Base-by-base conservation (phyloP, 2,797 vertebrate genomes). In the Typhlichthys subterraneus region DNA sequence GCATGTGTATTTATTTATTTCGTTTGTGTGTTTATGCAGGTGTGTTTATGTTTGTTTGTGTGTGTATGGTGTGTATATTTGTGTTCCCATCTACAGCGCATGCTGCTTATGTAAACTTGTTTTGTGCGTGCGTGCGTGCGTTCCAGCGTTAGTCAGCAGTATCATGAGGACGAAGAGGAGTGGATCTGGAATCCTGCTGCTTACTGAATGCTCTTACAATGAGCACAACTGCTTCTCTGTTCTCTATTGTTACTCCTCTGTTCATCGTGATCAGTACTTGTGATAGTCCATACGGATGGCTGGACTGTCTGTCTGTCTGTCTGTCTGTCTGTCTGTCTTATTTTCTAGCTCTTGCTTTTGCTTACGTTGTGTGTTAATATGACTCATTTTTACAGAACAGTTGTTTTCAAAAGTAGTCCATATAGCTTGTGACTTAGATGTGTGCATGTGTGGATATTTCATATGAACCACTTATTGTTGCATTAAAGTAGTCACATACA, bases 171-270 rank as follows among this genome's bases (percentile, higher is more conserved):
- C 77, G 57, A 72, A 76, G 63, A 61, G 45, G 76, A 73, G 70
- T 57, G 12, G 56, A 9, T 12, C 15, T 70, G 85, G 85, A 87
- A 90, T 87, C 70, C 66, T 2, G 56, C 70, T 2, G 56, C 70
- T 73, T 77, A 78, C 59, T 48, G 57, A 61, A 72, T 75, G 73
- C 63, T 17, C 48, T 17, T 48, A 69, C 72, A 76, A 69, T 57
- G 63, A 75, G 58, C 67, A 88, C 84, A 86, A 86, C 14, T 58
- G 54, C 17, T 33, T 9, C 70, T 83, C 78, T 86, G 84, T 88
- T 83, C 61, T 42, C 31, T 5, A 58, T 67, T 29, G 31, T 59
- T 81, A 13, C n/a, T 5, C 14, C 33, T 56, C 53, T 55, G 53
- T 38, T n/a, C 12, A 11, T 12, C 11, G 13, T 48, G 33, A 7